Base-by-base conservation (phyloP, 2,888 invertebrate genomes). In the Anthoptus insignis region DNA sequence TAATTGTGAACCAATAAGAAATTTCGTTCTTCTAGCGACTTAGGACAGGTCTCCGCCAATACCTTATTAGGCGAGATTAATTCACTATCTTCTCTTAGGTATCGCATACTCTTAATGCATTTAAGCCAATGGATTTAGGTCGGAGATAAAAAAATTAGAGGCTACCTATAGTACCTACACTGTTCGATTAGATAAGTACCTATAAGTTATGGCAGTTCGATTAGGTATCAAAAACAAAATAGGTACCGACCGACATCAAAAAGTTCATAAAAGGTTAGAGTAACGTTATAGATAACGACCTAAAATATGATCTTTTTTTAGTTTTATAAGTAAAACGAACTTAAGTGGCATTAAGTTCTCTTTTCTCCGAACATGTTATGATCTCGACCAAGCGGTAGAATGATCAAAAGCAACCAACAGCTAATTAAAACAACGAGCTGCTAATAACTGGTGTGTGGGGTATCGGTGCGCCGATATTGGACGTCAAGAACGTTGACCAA, bases 401-500 rank as follows among this genome's bases (percentile, higher is more conserved):
- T 73, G 76, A 78, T 73, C 73, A 71, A 74, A 68, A 70, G 70
- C 67, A 76, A 78, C 79, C 79, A 80, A 80, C 81, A 83, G 81
- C 78, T 87, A 87, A 91, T 90, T 88, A 88, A 89, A 83, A 74
- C 80, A 88, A 88, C 82, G 84, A 89, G 84, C 87, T 87, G 87
- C 85, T 87, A 90, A 91, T 89, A 89, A 90, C 89, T 85, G 85
- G 78, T 75, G 76, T 45, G 77, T 84, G 85, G 89, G 91, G 88
- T 90, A 91, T 89, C 86, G 82, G 81, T 84, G 89, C 91, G 91
- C 91, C 86, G 80, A 87, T 89, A 90, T 87, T 86, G 84, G 77
- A 86, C 84, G 85, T 88, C 87, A 89, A 91, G 91, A 91, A 88
- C 88, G 87, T 88, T 86, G 81, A 88, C 91, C 91, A 93, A 92